Conservation (phyloP, 2,797 vertebrate genomes). For the Manis crassicaudata region DNA sequence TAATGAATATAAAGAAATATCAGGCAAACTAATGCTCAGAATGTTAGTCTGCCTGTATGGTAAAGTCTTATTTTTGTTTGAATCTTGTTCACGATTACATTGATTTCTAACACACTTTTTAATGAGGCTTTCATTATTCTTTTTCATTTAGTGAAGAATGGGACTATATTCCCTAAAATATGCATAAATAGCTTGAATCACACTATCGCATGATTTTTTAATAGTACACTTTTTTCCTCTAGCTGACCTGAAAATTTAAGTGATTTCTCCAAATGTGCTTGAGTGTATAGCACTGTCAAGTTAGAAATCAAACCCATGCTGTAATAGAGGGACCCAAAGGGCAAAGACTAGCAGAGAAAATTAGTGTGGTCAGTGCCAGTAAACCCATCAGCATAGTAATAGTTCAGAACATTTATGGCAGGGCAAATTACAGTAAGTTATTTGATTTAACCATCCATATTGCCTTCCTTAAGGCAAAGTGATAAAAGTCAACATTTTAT, state of each 20-base stretch:
- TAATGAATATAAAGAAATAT: background rate
- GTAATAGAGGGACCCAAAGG: slow-evolving; percentile 53
- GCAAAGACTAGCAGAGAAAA: slow-evolving; percentile 74
- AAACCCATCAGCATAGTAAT: slow-evolving; percentile 66
- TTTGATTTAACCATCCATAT: slow-evolving; percentile 62
- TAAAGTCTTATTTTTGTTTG: background rate
- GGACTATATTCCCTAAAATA: slow-evolving; percentile 41
- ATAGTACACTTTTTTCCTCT: slow-evolving; percentile 27
- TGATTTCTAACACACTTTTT: background rate
- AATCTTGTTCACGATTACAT: background rate
- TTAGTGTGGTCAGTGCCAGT: slow-evolving; percentile 61
- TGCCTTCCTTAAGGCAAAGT: slow-evolving; percentile 64
- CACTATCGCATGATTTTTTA: slow-evolving; percentile 40
- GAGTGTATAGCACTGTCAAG: slow-evolving; percentile 48
- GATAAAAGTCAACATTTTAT: slow-evolving; percentile 79
- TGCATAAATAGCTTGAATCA: background rate
- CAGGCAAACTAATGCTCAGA: background rate
- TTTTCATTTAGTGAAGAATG: background rate
- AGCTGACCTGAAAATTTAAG: slow-evolving; percentile 64
- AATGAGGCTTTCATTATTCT: background rate
- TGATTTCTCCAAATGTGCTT: slow-evolving; percentile 41
- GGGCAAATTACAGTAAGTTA: slow-evolving; percentile 55
- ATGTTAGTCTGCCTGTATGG: background rate
- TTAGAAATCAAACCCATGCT: slow-evolving; percentile 20
- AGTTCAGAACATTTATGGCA: slow-evolving; percentile 72